phyloP scores from a whole-genome alignment of 1,140 invertebrate genomes.

The Philopotamus ludificatus region DNA sequence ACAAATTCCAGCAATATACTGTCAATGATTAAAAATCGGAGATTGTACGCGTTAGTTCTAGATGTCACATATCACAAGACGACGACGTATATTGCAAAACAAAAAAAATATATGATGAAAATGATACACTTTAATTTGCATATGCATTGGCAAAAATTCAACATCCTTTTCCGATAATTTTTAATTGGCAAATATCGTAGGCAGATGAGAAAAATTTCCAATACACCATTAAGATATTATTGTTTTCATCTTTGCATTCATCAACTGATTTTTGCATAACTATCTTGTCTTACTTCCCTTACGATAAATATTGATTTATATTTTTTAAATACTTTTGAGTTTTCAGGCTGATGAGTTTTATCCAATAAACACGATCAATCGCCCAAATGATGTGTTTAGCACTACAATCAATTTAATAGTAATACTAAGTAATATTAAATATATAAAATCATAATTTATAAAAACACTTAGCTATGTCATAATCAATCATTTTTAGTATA shows the following conservation, averaged over 20 bases:
- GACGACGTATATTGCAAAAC: not conserved
- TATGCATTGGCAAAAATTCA: not conserved
- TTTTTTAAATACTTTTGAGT: too few relatives aligned
- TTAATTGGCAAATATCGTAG: not conserved
- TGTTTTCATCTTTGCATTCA: too few relatives aligned
- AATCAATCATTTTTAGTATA: too few relatives aligned
- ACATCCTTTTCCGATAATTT: not conserved
- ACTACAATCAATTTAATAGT: too few relatives aligned
- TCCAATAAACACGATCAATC: too few relatives aligned
- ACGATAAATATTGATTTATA: too few relatives aligned
- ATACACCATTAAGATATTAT: not conserved
- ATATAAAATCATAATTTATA: too few relatives aligned
- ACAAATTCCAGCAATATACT: not conserved
- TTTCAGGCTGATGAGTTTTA: too few relatives aligned
- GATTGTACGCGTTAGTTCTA: not conserved
- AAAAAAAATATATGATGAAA: not conserved
- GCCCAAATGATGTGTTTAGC: too few relatives aligned
- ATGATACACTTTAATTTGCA: not conserved
- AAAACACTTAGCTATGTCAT: too few relatives aligned
- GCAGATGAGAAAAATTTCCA: not conserved
- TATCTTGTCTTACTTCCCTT: not conserved
- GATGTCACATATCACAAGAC: not conserved
- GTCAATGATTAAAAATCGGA: not conserved
- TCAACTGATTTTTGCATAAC: too few relatives aligned
- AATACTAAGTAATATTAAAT: too few relatives aligned